These are phyloP conservation scores for Epirrita christyi DNA, from an alignment of 2,888 invertebrate species.

Conservation along the genomic window DNA sequence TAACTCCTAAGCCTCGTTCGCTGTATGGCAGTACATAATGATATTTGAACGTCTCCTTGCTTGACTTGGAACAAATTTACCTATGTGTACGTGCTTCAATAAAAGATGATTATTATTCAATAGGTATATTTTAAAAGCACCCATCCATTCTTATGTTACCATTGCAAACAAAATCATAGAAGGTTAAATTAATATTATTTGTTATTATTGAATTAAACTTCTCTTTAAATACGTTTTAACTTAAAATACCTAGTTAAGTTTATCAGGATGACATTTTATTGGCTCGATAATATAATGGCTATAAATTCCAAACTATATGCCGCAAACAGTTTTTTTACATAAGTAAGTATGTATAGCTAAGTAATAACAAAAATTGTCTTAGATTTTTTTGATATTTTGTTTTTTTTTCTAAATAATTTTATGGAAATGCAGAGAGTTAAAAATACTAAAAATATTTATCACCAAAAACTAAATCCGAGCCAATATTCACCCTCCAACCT, in stretches of 20 bases:
- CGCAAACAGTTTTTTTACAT: no score
- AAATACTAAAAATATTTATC: no score
- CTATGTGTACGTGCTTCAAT: constrained; percentile 1
- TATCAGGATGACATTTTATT: background rate
- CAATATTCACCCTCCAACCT: background rate
- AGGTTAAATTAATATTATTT: background rate
- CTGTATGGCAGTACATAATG: no score
- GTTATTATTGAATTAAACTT: background rate
- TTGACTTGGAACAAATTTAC: background rate
- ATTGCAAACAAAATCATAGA: constrained; percentile 24
- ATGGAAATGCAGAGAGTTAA: no score
- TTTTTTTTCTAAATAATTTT: no score
- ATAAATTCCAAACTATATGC: background rate
- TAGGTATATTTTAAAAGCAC: constrained; percentile 40
- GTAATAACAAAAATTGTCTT: no score
- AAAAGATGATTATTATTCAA: background rate
- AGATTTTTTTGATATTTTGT: no score
- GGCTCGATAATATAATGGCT: background rate
- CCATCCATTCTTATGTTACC: constrained; percentile 43
- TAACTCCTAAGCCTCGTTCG: no score
- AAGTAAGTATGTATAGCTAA: no score
- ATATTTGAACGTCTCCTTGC: background rate
- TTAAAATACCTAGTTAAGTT: background rate
- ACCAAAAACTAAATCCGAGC: background rate
- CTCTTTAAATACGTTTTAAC: background rate